Conservation (phyloP, 1,140 invertebrate species). For the Drosophila sechellia region DNA sequence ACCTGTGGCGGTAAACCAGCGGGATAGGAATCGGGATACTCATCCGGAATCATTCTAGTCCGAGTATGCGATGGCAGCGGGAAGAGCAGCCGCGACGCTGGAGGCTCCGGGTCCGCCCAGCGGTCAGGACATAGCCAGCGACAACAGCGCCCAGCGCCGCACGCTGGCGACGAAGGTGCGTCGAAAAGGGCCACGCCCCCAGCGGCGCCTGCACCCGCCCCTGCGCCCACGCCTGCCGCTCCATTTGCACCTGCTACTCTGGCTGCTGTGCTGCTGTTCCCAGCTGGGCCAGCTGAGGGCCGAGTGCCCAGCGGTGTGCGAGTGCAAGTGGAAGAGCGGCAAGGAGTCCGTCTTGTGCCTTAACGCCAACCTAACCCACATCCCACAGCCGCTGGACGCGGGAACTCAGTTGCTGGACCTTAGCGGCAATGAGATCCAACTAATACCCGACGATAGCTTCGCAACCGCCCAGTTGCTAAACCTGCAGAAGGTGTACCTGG, state of each 20-base stretch:
- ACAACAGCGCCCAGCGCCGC: conserved; percentile 65
- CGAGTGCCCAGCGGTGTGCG: conserved; percentile 90
- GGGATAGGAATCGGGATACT: not conserved
- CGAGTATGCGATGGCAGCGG: conserved; percentile 75
- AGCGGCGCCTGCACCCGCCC: conserved; percentile 64
- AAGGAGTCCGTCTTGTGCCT: conserved; percentile 92
- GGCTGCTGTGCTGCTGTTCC: conserved; percentile 71
- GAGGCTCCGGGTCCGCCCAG: conserved; percentile 37
- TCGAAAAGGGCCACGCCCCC: conserved; percentile 63
- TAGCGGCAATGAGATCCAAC: conserved; percentile 89
- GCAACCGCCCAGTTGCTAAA: conserved; percentile 89
- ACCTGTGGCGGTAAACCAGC: conserved; percentile 14
- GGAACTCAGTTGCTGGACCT: conserved; percentile 92
- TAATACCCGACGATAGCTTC: conserved; percentile 89
- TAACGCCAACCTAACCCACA: conserved; percentile 88
- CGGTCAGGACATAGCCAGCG: conserved; percentile 65
- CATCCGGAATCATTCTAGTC: conserved; percentile 38
- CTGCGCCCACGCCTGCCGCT: conserved; percentile 51
- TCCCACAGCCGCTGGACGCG: conserved; percentile 89
- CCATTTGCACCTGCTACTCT: conserved; percentile 66
- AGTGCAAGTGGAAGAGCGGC: conserved; percentile 94
- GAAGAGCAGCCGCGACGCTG: conserved; percentile 34
- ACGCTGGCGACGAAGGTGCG: conserved; percentile 75
- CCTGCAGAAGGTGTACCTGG: conserved; percentile 91
- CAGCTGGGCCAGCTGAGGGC: conserved; percentile 77